Base-by-base conservation (phyloP, 1,140 invertebrate species). In the Elymnias hypermnestra region DNA sequence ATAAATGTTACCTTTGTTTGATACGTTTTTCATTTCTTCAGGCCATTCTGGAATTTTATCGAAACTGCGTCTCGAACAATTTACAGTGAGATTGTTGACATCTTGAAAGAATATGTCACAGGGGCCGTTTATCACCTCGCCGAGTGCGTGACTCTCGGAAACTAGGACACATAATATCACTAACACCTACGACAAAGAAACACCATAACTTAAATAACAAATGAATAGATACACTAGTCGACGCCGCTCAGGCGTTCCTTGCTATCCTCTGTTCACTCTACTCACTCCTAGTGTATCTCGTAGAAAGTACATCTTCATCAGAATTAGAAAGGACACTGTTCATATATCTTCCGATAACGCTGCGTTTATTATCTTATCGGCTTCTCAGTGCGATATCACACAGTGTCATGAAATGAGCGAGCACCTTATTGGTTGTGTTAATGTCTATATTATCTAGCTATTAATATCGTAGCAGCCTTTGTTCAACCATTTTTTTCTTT, bases 331-430 rank as follows among this genome's bases (percentile, higher is more conserved):
- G 54, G 65, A 64, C 55, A 81, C 79, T 81, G 75, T 49, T 51
- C 53, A 55, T 59, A 71, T 55, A 69, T 59, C 63, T 59, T 57
- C 47, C 26, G 49, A 67, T 72, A 67, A 70, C 59, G 58, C 60
- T 69, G 57, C 54, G 43, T 48, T n/a, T 66, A 53, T 70, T 81
- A 84, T 84, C 78, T 84, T 83, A 84, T 84, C 81, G 63, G 57
- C 51, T 53, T 53, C 50, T 52, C 68, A 61, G 50, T 57, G 45
- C 64, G 68, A 70, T 83, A 83, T 82, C 76, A 77, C 69, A 52
- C 53, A 55, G 59, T 75, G 73, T 72, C 69, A 74, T 61, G 63
- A 59, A 77, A 60, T 65, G 26, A 69, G 56, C 65, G 39, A 51
- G 51, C 70, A 36, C 62, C 68, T 79, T 72, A 81, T 83, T 84